These are phyloP conservation scores for Pholis gunnellus DNA, from an alignment of 2,113 vertebrate species.

Conservation along the genomic window DNA sequence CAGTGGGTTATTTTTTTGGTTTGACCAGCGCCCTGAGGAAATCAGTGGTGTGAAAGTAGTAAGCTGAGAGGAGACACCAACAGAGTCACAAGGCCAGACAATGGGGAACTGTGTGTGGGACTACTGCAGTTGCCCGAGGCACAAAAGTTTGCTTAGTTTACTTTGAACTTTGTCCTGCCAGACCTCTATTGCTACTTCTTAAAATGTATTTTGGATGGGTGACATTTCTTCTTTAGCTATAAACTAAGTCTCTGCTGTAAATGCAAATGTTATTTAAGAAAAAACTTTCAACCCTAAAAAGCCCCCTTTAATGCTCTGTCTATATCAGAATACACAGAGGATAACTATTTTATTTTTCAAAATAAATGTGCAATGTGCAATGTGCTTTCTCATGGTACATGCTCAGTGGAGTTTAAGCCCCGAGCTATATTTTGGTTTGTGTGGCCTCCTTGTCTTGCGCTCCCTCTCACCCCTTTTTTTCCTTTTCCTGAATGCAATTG, in stretches of 20 bases:
- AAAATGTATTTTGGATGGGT: neutral
- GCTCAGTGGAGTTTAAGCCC: conserved; percentile 47
- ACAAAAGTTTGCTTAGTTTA: conserved; percentile 28
- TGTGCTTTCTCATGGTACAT: conserved; percentile 36
- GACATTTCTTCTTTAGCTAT: neutral
- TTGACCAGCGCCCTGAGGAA: conserved; percentile 22
- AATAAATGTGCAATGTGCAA: conserved; percentile 19
- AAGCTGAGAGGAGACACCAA: conserved; percentile 54
- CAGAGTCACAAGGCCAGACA: conserved; percentile 77
- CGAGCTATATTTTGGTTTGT: conserved; percentile 63
- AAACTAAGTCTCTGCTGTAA: neutral
- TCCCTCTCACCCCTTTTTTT: conserved; percentile 51
- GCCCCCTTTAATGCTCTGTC: neutral
- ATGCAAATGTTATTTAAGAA: neutral
- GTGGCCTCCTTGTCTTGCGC: conserved; percentile 57
- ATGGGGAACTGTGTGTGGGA: conserved; percentile 61
- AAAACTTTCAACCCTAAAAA: neutral
- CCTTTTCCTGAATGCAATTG: conserved; percentile 50
- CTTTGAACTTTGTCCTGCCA: conserved; percentile 56
- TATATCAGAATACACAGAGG: neutral
- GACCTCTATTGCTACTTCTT: conserved; percentile 2
- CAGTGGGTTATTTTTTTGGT: conserved; percentile 14
- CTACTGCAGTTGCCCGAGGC: conserved; percentile 46
- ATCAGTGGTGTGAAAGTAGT: conserved; percentile 26
- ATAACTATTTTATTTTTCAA: neutral